Percentiles rank a stretch among this genome's conserved stretches.
Conservation (phyloP, 2,888 invertebrate species). For the Prosopocoilus inquinatus region DNA sequence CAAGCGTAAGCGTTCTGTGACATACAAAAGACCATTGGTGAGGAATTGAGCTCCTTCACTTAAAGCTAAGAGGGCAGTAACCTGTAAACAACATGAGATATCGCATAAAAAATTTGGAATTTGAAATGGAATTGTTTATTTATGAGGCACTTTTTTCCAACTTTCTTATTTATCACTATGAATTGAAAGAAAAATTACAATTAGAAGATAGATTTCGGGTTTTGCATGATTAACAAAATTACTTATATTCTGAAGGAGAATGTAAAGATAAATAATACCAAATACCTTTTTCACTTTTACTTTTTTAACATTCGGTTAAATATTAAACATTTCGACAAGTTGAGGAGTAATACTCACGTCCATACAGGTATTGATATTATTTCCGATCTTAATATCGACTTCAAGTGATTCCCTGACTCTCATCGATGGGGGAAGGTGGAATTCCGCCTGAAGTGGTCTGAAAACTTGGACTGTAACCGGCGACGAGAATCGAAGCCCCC, state of each 20-base stretch:
- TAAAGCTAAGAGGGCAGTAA: constrained; percentile 62
- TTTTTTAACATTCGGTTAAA: background rate
- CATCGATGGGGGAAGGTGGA: constrained; percentile 59
- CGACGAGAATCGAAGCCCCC: constrained; percentile 57
- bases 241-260: too few species aligned
- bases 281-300: too few species aligned
- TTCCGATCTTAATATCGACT: constrained; percentile 67
- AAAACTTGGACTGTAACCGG: constrained; percentile 62
- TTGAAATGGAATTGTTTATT: background rate
- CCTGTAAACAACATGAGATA: constrained; percentile 47
- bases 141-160: too few species aligned
- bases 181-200: too few species aligned
- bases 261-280: background rate
- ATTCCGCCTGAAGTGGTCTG: constrained; percentile 62
- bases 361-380: constrained; percentile 67
- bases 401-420: constrained; percentile 65
- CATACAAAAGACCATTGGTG: constrained; percentile 64
- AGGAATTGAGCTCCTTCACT: constrained; percentile 66
- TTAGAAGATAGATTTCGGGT: too few species aligned
- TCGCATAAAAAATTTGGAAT: background rate
- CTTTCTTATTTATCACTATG: too few species aligned
- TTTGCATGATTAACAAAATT: too few species aligned
- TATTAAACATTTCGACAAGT: background rate
- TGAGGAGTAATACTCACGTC: constrained; percentile 56
- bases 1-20: constrained; percentile 62